Evolutionary conservation across 2,113 vertebrate genomes (phyloP), one percentile per base, ranked within the genome.

Genomic region (Ceuthmochares aereus): DNA sequence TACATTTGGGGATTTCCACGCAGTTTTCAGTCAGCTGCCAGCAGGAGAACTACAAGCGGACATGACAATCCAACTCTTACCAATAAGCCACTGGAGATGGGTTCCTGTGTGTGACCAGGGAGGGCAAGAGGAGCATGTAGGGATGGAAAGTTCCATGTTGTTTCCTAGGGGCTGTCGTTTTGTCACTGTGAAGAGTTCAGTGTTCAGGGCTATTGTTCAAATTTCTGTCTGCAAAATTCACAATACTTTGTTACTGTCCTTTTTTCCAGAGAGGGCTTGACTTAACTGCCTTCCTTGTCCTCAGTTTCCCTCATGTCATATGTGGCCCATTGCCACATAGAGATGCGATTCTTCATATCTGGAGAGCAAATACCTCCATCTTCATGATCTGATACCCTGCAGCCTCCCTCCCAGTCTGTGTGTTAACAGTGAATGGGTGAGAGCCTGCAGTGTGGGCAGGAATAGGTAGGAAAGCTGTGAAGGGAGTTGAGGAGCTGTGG

Each of bases 1-100:
- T 15, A 5, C 0, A 1, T 60, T 22, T 59, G 89, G 91, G 88
- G 81, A 68, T 87, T 84, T 86, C 90, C 77, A 36, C 11, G 4
- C 47, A 20, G 47, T 43, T 72, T 42, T 12, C 42, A 25, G n/a
- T 42, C 34, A 4, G 27, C 0, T 43, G 51, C n/a, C 58, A 42
- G 67, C 52, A 29, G 36, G 23, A 56, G 67, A 69, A 45, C 74
- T 26, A 0, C 1, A 2, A 58, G 30, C 3, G 27, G 43, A 43
- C 1, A 0, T 12, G 47, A 36, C 76, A 7, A 23, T 12, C 29
- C 3, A 1, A 0, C 47, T 23, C 21, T 49, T 49, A 2, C 14
- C 0, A 1, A 0, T 7, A 6, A 72, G 22, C 49, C 14, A 0
- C 66, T 54, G 60, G 29, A 68, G 59, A 36, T 16, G 63, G 29